Conservation (phyloP, 2,797 vertebrate species). For the Tachyglossus aculeatus region DNA sequence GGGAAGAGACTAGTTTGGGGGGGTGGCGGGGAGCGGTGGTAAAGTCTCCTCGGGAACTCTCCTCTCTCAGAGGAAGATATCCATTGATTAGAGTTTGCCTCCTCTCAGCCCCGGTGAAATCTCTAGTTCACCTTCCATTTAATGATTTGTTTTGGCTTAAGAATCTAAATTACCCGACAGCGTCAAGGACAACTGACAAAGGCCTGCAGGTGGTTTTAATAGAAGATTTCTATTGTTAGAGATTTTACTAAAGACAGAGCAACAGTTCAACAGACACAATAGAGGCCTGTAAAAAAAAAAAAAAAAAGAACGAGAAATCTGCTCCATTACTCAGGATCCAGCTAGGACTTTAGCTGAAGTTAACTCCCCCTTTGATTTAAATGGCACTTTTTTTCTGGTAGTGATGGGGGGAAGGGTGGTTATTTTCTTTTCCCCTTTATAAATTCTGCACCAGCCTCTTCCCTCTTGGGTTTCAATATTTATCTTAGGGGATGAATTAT, state of each 20-base stretch:
- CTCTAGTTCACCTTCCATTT: conserved; percentile 77
- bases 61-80: conserved; percentile 82
- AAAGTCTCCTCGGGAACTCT: conserved; percentile 47
- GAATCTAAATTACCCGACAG: conserved; percentile 75
- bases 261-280: conserved; percentile 80
- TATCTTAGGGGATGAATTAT: conserved; percentile 73
- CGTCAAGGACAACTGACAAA: conserved; percentile 75
- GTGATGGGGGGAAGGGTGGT: conserved; percentile 30
- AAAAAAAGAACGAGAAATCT: conserved; percentile 33
- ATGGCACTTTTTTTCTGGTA: conserved; percentile 16
- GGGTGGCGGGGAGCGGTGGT: conserved; percentile 18
- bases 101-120: conserved; percentile 73
- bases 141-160: conserved; percentile 85
- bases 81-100: conserved; percentile 82
- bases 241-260: conserved; percentile 76
- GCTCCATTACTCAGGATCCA: conserved; percentile 49
- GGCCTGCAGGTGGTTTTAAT: conserved; percentile 83
- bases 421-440: conserved; percentile 21
- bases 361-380: conserved; percentile 53
- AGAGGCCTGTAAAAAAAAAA: conserved; percentile 74
- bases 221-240: conserved; percentile 72
- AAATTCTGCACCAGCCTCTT: conserved; percentile 61
- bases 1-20: conserved; percentile 53
- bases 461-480: conserved; percentile 71
- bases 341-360: conserved; percentile 41